These are phyloP conservation scores for Nezara viridula DNA, from an alignment of 2,888 invertebrate genomes.

Conservation along the genomic window DNA sequence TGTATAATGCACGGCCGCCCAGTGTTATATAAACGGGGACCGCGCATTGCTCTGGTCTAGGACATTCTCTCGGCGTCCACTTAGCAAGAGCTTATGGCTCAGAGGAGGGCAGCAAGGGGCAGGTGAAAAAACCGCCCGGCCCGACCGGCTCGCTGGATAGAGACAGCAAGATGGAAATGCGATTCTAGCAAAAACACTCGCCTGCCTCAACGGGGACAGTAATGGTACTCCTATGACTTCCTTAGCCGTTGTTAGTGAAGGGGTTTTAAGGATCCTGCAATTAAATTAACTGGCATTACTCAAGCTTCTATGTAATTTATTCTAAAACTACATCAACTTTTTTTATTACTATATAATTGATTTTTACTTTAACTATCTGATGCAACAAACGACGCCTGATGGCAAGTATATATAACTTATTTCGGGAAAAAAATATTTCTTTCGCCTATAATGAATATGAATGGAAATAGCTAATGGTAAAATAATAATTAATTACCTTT, in stretches of 20 bases:
- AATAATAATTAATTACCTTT: too few relatives aligned
- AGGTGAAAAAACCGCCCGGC: background rate
- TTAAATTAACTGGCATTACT: background rate
- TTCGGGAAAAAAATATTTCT: too few relatives aligned
- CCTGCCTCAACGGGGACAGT: background rate
- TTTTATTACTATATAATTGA: too few relatives aligned
- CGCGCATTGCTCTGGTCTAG: background rate
- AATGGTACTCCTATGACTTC: background rate
- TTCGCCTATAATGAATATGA: too few relatives aligned
- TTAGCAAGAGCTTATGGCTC: background rate
- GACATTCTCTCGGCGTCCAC: background rate
- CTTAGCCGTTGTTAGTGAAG: background rate
- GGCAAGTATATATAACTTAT: too few relatives aligned
- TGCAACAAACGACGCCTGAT: too few relatives aligned
- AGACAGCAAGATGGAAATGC: background rate
- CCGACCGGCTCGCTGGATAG: background rate
- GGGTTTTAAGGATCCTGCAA: background rate
- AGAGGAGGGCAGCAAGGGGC: background rate
- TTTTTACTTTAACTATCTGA: too few relatives aligned
- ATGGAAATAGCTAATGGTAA: too few relatives aligned
- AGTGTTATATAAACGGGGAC: slow-evolving; percentile 5
- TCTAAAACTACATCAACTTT: too few relatives aligned
- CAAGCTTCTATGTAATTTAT: background rate
- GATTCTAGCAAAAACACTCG: background rate
- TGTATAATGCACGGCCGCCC: background rate